Percentiles rank a stretch among this genome's conserved stretches.
These are phyloP conservation scores for Drosophila koepferae DNA, from an alignment of 2,888 invertebrate genomes.

Conservation along the genomic window DNA sequence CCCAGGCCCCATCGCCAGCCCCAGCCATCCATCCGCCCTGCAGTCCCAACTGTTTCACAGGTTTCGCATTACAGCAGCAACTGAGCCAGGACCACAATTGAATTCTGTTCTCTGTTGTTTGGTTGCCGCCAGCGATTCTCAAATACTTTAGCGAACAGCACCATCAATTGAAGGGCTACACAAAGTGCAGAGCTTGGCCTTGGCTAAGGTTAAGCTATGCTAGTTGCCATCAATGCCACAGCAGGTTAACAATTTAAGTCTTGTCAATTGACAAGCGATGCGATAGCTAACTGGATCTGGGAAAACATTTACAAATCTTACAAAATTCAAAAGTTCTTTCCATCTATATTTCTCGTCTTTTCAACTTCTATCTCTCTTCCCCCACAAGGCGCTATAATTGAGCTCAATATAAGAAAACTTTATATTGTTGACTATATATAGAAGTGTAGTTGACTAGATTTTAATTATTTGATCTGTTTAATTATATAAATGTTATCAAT, in stretches of 20 bases:
- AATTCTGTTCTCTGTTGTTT: constrained; percentile 54
- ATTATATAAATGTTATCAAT: not conserved
- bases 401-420: too few relatives aligned
- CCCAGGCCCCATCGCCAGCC: not conserved
- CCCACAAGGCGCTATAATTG: too few relatives aligned
- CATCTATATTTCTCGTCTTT: too few relatives aligned
- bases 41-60: constrained; percentile 22
- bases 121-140: constrained; percentile 39
- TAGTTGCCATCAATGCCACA: constrained; percentile 1
- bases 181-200: constrained; percentile 20
- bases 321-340: too few relatives aligned
- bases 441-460: too few relatives aligned
- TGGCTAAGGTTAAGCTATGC: constrained; percentile 34
- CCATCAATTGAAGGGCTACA: constrained; percentile 27
- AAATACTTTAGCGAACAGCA: constrained; percentile 27
- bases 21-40: not conserved
- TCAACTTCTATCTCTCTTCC: too few relatives aligned
- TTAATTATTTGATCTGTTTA: too few relatives aligned
- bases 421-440: too few relatives aligned
- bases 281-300: not conserved
- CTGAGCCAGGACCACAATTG: constrained; percentile 62
- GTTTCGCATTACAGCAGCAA: constrained; percentile 58
- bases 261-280: not conserved
- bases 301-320: too few relatives aligned
- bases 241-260: constrained; percentile 6